Percentiles rank a stretch among this genome's conserved stretches.
Evolutionary conservation across 2,888 invertebrate genomes (phyloP).

Genomic region (Megamerina dolium): DNA sequence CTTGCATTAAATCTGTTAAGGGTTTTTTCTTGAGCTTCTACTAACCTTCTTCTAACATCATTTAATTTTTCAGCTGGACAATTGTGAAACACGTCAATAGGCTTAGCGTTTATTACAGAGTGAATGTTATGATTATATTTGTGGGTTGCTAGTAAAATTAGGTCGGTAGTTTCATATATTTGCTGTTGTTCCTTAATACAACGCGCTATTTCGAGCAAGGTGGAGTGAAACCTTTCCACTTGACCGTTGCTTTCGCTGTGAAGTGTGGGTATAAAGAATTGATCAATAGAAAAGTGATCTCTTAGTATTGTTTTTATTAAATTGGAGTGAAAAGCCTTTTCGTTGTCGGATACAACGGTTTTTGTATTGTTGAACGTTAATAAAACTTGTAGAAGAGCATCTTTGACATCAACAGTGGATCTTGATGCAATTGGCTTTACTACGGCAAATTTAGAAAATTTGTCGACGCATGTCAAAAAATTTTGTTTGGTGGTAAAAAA

Average conservation of each 20-base stretch:
- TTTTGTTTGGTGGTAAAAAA: slow-evolving; percentile 3
- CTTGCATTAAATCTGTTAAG: neutral
- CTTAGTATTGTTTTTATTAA: slow-evolving; percentile 1
- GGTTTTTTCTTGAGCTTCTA: neutral
- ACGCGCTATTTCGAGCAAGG: slow-evolving; percentile 7
- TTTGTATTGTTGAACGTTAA: slow-evolving; percentile 4
- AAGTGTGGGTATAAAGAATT: slow-evolving; percentile 2
- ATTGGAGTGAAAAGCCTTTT: slow-evolving; percentile 6
- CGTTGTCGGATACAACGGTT: slow-evolving; percentile 5
- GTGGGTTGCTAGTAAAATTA: slow-evolving; percentile 2
- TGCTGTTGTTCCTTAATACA: slow-evolving; percentile 7
- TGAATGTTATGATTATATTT: slow-evolving; percentile 7
- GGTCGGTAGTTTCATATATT: neutral
- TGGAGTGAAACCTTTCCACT: slow-evolving; percentile 8
- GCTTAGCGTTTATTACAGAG: slow-evolving; percentile 3
- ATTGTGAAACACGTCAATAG: neutral
- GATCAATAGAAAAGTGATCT: neutral
- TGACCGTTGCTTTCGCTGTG: slow-evolving; percentile 10
- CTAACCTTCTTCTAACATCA: neutral
- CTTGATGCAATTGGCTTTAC: slow-evolving; percentile 4
- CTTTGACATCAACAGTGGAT: slow-evolving; percentile 2
- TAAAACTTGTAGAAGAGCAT: slow-evolving; percentile 5
- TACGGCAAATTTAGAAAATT: slow-evolving; percentile 9
- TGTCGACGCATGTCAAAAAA: slow-evolving; percentile 6
- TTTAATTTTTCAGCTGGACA: neutral